Base-by-base conservation (phyloP, 2,797 vertebrate genomes). In the Gouania willdenowi region DNA sequence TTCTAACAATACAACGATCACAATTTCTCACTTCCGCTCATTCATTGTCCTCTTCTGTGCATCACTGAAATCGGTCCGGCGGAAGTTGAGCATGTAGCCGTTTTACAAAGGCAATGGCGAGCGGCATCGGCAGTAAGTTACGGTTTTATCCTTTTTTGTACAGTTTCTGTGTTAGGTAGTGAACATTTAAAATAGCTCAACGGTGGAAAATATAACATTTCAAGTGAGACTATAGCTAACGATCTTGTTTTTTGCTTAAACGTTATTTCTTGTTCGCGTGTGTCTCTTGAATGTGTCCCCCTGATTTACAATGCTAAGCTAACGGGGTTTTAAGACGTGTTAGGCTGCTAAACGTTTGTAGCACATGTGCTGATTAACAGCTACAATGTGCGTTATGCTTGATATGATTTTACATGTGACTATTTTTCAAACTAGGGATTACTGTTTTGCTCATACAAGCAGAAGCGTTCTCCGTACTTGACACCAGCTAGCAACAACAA, bases 71-170 rank as follows among this genome's bases (percentile, higher is more conserved):
- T 1, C 43, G 2, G 33, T 83, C 79, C 80, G 75, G 54, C 65
- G 79, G 75, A 81, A 67, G 66, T 76, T 59, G 53, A 30, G 47
- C 12, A 18, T 21, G 9, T 27, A 54, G 57, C 50, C 62, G 67
- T 21, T 18, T 44, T 43, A 48, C 54, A 55, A 78, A 66, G 77
- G 55, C 91, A 73, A 97, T 97, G 94, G 90, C 93, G 84, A 72
- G 91, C 17, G 92, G 93, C 9, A 87, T 93, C 2, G 93, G 93
- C 33, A 96, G 94, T 94, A 67, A 94, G 94, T 94, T 81, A 17
- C 17, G n/a, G n/a, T n/a, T n/a, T n/a, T n/a, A 12, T 47, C 41
- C 49, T 10, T 12, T 30, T 2, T 49, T 19, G 36, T 2, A 0
- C 0, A 2, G 11, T 25, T 15, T 10, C 0, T 9, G 8, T 1